Conservation (phyloP, 2,888 invertebrate species). For the Drosophila vallismaia region DNA sequence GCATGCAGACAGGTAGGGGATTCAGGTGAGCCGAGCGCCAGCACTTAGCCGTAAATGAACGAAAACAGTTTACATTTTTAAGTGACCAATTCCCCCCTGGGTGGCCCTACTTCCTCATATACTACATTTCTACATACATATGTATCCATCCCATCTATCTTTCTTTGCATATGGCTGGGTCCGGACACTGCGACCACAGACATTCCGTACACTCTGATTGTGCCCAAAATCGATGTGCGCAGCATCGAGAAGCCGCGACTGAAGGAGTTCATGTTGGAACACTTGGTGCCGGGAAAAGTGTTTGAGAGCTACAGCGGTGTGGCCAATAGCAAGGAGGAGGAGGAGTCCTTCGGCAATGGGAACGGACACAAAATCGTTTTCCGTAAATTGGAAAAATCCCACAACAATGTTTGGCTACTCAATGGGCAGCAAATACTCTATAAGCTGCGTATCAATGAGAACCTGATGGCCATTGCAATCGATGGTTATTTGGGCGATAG, state of each 20-base stretch:
- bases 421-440: slow-evolving; percentile 83
- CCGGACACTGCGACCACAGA: slow-evolving; percentile 81
- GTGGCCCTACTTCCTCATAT: background rate
- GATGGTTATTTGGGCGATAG: slow-evolving; percentile 84
- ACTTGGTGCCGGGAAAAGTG: slow-evolving; percentile 86
- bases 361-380: slow-evolving; percentile 84
- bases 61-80: slow-evolving; percentile 43
- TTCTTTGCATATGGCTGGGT: slow-evolving; percentile 18
- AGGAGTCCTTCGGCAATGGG: slow-evolving; percentile 84
- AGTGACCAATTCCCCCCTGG: slow-evolving; percentile 30
- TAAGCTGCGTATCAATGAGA: slow-evolving; percentile 82
- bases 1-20: slow-evolving; percentile 41
- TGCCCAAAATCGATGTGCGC: slow-evolving; percentile 85
- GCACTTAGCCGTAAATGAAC: slow-evolving; percentile 37
- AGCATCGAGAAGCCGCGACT: slow-evolving; percentile 85
- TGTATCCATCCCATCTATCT: slow-evolving; percentile 6
- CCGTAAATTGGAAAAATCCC: slow-evolving; percentile 83
- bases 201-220: slow-evolving; percentile 86
- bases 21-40: slow-evolving; percentile 10
- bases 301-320: slow-evolving; percentile 82
- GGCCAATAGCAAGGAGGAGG: slow-evolving; percentile 82
- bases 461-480: slow-evolving; percentile 83
- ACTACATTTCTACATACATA: background rate
- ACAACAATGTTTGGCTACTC: slow-evolving; percentile 82
- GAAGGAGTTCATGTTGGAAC: slow-evolving; percentile 86